Evolutionary conservation across 2,888 invertebrate genomes (phyloP).

Genomic region (Dromius quadrimaculatus): DNA sequence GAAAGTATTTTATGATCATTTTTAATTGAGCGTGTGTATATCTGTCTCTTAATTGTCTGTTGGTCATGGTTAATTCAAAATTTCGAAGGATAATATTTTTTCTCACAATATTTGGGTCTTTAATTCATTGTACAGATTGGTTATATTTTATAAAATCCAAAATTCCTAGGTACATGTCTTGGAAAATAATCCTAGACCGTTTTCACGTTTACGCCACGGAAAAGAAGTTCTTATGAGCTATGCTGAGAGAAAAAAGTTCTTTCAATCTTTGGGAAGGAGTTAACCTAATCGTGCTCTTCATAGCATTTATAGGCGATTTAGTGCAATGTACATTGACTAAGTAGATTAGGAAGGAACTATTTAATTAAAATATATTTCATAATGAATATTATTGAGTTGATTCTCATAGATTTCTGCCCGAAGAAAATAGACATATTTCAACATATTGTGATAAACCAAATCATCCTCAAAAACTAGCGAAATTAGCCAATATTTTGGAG

Average conservation of each 20-base stretch:
- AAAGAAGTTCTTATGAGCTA: no score
- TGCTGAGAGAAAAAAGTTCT: constrained; percentile 39
- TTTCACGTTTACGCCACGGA: no score
- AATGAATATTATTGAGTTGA: background rate
- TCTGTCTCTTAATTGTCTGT: no score
- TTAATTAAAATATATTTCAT: constrained; percentile 1
- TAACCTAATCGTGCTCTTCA: constrained; percentile 24
- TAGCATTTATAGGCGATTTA: constrained; percentile 38
- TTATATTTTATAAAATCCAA: no score
- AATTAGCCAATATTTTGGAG: constrained; percentile 11
- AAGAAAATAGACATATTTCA: constrained; percentile 40
- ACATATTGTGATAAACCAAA: constrained; percentile 1
- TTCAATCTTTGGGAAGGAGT: constrained; percentile 38
- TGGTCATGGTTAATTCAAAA: no score
- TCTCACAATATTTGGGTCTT: no score
- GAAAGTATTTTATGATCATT: no score
- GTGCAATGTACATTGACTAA: background rate
- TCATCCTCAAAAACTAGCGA: background rate
- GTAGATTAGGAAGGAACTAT: constrained; percentile 27
- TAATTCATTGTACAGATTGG: no score
- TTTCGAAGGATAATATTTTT: no score
- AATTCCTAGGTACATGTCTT: no score
- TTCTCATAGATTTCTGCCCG: constrained; percentile 17
- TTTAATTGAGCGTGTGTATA: no score
- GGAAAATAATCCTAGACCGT: no score